Conservation (phyloP, 2,888 invertebrate species). For the Drosophila melanosoma region DNA sequence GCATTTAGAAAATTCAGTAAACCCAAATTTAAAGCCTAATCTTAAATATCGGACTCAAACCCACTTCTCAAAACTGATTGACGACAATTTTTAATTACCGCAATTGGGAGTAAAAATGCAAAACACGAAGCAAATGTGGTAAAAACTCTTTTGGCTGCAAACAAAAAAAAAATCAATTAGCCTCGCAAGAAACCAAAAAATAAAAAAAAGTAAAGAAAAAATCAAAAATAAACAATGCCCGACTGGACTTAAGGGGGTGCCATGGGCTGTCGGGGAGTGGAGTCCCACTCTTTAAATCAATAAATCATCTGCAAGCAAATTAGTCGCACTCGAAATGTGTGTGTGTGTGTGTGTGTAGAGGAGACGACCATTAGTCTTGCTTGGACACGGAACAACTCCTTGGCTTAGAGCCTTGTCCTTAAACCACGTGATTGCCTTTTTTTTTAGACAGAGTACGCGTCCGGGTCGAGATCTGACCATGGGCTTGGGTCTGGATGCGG, state of each 20-base stretch:
- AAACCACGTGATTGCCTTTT: conserved; percentile 14
- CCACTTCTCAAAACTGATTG: conserved; percentile 50
- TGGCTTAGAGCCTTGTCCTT: conserved; percentile 23
- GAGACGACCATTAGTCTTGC: conserved; percentile 72
- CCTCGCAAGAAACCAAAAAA: conserved; percentile 30
- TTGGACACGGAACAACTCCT: conserved; percentile 63
- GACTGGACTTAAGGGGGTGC: conserved; percentile 5
- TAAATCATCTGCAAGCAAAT: conserved; percentile 81
- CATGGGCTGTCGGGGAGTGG: not conserved
- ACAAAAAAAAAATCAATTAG: conserved; percentile 70
- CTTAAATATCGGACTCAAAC: conserved; percentile 7
- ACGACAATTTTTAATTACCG: conserved; percentile 67
- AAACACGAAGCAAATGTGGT: conserved; percentile 24
- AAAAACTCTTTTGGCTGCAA: conserved; percentile 58
- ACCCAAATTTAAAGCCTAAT: conserved; percentile 6
- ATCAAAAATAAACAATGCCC: conserved; percentile 73
- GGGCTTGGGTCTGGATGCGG: conserved; percentile 33
- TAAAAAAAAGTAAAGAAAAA: conserved; percentile 45
- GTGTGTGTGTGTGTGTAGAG: conserved; percentile 18
- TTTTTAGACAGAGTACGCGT: conserved; percentile 5
- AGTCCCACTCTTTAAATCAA: conserved; percentile 70
- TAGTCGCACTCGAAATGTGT: conserved; percentile 59
- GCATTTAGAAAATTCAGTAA: not conserved
- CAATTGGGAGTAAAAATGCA: conserved; percentile 31
- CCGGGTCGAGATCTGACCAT: not conserved